Percentiles rank a stretch among this genome's conserved stretches.
phyloP scores from a whole-genome alignment of 2,888 invertebrate species.

The Apomyelois bistriatella region DNA sequence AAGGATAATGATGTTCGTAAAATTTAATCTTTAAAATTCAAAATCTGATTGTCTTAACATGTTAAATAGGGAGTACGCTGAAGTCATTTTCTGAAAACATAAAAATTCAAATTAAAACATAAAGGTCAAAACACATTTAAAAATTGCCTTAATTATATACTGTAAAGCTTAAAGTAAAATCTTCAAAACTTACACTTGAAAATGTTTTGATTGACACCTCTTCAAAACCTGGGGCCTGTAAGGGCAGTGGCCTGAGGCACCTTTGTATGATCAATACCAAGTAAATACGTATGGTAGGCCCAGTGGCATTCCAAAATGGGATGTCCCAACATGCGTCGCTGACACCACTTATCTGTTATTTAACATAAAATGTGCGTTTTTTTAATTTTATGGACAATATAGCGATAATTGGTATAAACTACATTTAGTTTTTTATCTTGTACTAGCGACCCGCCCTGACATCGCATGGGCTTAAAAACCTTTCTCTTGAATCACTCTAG shows the following conservation, averaged over 20 bases:
- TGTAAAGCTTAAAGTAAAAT: neutral
- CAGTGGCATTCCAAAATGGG: slow-evolving; percentile 51
- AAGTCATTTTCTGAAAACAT: slow-evolving; percentile 51
- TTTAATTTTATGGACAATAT: no score
- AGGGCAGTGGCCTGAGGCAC: slow-evolving; percentile 44
- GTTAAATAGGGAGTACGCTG: slow-evolving; percentile 56
- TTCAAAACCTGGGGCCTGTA: slow-evolving; percentile 49
- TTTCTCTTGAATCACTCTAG: no score
- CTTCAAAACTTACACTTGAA: slow-evolving; percentile 42
- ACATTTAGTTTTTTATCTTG: no score
- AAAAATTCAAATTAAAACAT: slow-evolving; percentile 11
- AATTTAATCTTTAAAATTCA: slow-evolving; percentile 14
- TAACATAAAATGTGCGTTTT: neutral
- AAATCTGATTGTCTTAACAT: slow-evolving; percentile 48
- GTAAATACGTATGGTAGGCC: slow-evolving; percentile 47
- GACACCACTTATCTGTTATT: slow-evolving; percentile 38
- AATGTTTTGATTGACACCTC: slow-evolving; percentile 58
- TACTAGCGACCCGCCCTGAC: no score
- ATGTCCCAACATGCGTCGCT: slow-evolving; percentile 50
- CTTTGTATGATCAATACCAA: slow-evolving; percentile 58
- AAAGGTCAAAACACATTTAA: neutral
- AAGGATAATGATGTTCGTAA: no score
- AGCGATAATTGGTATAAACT: no score
- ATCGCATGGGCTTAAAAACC: no score
- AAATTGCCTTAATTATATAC: no score